Evolutionary conservation across 2,113 vertebrate genomes (phyloP).

Genomic region (Amphiprion ocellaris): DNA sequence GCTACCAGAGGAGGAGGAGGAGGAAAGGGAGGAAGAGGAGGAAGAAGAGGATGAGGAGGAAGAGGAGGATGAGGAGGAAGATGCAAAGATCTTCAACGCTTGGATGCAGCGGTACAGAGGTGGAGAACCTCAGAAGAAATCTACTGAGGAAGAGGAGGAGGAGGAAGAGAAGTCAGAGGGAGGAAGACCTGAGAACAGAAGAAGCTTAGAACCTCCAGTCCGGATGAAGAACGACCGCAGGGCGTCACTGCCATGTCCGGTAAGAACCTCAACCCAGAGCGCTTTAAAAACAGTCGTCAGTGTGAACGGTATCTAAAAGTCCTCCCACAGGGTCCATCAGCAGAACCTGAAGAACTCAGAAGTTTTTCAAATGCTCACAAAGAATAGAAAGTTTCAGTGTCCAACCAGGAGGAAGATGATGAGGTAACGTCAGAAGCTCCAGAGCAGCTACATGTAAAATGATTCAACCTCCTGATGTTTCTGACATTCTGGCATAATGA

Average conservation of each 20-base stretch:
- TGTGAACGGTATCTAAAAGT: too few species aligned
- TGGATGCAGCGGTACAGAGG: constrained; percentile 71
- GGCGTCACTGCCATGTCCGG: constrained; percentile 89
- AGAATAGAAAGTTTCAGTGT: too few species aligned
- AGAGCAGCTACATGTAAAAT: too few species aligned
- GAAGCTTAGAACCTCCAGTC: constrained; percentile 39
- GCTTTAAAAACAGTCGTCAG: too few species aligned
- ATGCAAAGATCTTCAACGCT: constrained; percentile 55
- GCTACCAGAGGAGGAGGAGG: constrained; percentile 14
- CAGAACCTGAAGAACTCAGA: too few species aligned
- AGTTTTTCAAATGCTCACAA: too few species aligned
- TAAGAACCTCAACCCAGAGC: constrained; percentile 71
- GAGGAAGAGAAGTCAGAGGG: background rate
- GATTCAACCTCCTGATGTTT: too few species aligned
- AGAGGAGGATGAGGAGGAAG: constrained; percentile 39
- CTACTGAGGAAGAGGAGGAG: background rate
- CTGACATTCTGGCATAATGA: too few species aligned
- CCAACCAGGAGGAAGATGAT: too few species aligned
- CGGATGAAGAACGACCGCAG: constrained; percentile 79
- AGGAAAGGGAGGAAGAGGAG: constrained; percentile 10
- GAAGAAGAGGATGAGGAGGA: constrained; percentile 13
- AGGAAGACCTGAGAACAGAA: constrained; percentile 68
- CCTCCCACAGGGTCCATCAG: too few species aligned
- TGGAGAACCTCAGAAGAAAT: background rate
- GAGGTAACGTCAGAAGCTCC: too few species aligned